Conservation (phyloP, 2,888 invertebrate genomes). For the Euphydryas editha region DNA sequence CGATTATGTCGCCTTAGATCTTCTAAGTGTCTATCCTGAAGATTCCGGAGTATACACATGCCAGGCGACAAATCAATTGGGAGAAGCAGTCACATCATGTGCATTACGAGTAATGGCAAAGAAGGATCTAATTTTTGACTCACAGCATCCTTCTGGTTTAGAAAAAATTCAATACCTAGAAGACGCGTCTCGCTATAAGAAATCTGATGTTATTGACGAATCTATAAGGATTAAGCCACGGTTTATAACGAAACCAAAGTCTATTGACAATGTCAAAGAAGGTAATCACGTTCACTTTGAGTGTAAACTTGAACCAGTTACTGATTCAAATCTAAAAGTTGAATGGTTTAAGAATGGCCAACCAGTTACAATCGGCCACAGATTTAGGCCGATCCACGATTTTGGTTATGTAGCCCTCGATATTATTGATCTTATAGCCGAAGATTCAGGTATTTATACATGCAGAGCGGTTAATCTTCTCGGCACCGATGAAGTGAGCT, state of each 20-base stretch:
- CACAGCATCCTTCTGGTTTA: slow-evolving; percentile 95
- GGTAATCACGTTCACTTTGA: slow-evolving; percentile 98
- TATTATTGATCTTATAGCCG: slow-evolving; percentile 97
- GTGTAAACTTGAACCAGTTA: slow-evolving; percentile 97
- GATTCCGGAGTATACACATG: slow-evolving; percentile 98
- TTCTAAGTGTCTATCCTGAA: slow-evolving; percentile 97
- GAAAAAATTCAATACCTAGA: slow-evolving; percentile 96
- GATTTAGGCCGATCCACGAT: slow-evolving; percentile 98
- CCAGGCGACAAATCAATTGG: slow-evolving; percentile 96
- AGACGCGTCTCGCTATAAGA: slow-evolving; percentile 93
- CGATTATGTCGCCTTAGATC: slow-evolving; percentile 97
- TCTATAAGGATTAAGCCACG: slow-evolving; percentile 91
- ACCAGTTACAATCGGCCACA: slow-evolving; percentile 96
- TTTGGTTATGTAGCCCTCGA: slow-evolving; percentile 99
- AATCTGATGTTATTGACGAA: slow-evolving; percentile 92
- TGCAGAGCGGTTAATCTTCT: slow-evolving; percentile 95
- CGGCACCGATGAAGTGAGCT: slow-evolving; percentile 94
- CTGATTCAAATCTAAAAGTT: slow-evolving; percentile 97
- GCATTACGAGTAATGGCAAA: slow-evolving; percentile 94
- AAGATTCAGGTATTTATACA: slow-evolving; percentile 97
- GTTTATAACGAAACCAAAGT: slow-evolving; percentile 94
- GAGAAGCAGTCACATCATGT: slow-evolving; percentile 97
- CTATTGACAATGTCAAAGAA: slow-evolving; percentile 92
- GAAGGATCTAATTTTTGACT: slow-evolving; percentile 93
- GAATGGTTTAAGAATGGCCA: slow-evolving; percentile 98